These are phyloP conservation scores for Conchocele bisecta DNA, from an alignment of 2,888 invertebrate species.

Conservation along the genomic window DNA sequence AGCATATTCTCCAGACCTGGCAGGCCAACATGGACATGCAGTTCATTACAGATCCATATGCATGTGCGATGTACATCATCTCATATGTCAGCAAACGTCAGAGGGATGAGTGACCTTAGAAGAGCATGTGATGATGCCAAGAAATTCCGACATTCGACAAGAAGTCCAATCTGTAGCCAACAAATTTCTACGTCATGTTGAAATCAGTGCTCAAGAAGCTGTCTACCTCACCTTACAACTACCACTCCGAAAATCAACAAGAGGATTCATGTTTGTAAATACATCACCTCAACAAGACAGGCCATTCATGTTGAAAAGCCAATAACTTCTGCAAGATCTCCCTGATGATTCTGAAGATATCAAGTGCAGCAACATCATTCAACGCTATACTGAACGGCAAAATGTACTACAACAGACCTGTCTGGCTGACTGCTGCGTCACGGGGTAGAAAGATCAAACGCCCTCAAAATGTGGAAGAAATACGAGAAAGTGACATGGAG, in stretches of 20 bases:
- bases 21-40: constrained; percentile 37
- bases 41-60: constrained; percentile 32
- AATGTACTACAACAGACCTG: no score
- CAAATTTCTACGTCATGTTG: constrained; percentile 8
- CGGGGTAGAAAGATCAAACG: no score
- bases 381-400: no score
- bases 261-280: not conserved
- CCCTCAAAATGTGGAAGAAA: no score
- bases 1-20: constrained; percentile 12
- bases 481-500: no score
- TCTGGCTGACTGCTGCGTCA: no score
- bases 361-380: no score
- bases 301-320: not conserved
- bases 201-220: constrained; percentile 5
- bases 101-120: constrained; percentile 19
- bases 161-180: constrained; percentile 19
- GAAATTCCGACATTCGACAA: not conserved
- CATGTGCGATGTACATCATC: constrained; percentile 31
- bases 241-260: not conserved
- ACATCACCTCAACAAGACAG: not conserved
- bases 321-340: not conserved
- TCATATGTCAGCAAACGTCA: constrained; percentile 33
- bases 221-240: not conserved
- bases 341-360: not conserved
- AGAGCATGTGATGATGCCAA: constrained; percentile 21